Conservation (phyloP, 2,113 vertebrate species). For the human region DNA sequence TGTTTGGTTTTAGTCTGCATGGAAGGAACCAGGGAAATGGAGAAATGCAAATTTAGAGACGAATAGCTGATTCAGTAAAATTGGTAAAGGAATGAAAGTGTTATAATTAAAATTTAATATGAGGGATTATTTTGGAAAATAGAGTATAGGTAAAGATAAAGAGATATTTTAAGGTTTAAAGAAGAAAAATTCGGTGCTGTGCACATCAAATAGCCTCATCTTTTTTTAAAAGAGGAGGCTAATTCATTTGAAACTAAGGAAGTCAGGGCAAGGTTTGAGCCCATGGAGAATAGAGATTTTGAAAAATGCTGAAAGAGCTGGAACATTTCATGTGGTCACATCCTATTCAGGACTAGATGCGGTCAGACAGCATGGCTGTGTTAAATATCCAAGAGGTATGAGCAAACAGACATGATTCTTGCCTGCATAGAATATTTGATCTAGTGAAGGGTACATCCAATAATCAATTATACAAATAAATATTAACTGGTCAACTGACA, state of each 20-base stretch:
- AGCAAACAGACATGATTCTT: neutral
- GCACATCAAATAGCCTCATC: neutral
- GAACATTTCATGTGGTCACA: neutral
- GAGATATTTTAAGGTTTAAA: neutral
- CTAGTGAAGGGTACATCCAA: neutral
- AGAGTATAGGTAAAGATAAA: neutral
- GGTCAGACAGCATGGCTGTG: no score
- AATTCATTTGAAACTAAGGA: neutral
- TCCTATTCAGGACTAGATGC: neutral
- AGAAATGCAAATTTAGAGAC: neutral
- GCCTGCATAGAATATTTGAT: neutral
- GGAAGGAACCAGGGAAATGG: neutral
- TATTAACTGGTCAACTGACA: neutral
- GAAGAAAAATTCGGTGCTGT: neutral
- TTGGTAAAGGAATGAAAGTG: neutral
- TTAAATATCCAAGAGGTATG: neutral
- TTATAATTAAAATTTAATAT: neutral
- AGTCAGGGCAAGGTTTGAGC: neutral
- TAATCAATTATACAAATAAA: neutral
- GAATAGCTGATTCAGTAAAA: neutral
- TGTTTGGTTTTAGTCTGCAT: neutral
- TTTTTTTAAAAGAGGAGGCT: neutral
- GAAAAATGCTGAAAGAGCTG: neutral
- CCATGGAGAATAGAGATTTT: neutral
- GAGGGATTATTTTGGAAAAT: neutral